Evolutionary conservation across 2,113 vertebrate species (phyloP), one percentile per base, ranked within the genome.

Genomic region (Thalassoma bifasciatum): DNA sequence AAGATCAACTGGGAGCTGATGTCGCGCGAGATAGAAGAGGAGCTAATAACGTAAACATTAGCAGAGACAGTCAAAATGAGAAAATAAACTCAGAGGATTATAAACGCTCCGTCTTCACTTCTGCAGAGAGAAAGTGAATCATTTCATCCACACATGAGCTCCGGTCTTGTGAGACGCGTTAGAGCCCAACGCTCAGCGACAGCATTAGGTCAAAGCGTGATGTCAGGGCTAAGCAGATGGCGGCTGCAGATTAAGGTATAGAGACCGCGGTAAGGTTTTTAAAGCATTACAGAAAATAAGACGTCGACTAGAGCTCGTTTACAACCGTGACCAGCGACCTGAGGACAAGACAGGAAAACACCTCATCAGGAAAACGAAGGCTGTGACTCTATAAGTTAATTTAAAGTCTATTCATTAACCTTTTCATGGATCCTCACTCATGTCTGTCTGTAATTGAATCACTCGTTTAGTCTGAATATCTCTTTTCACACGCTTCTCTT

Each of bases 171-270:
- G 83, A 78, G 63, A 11, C 19, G 52, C 46, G 30, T 63, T 53
- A 22, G 34, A 1, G 49, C 63, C 36, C 17, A 65, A 69, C 47
- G 70, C 36, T 26, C 60, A 38, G 23, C 0, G 2, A 17, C 66
- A 6, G 11, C 47, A 0, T 49, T 4, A 54, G 71, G 53, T 52
- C 59, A 17, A 19, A 0, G 3, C 12, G 42, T 51, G 52, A 52
- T 56, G 57, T 56, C n/a, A 8, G 38, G 54, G 66, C 72, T 82
- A 56, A 69, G 11, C 63, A 81, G 57, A 83, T 64, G 73, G 70
- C 17, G 26, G 23, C 8, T 17, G 50, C 30, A 68, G 61, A 67
- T 75, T 70, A 70, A 56, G 21, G 44, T 23, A 54, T 5, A 46
- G 4, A 11, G 5, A 21, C 42, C 3, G 10, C 22, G 0, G 21